phyloP scores from a whole-genome alignment of 2,113 vertebrate species.

The Notothenia rossii region DNA sequence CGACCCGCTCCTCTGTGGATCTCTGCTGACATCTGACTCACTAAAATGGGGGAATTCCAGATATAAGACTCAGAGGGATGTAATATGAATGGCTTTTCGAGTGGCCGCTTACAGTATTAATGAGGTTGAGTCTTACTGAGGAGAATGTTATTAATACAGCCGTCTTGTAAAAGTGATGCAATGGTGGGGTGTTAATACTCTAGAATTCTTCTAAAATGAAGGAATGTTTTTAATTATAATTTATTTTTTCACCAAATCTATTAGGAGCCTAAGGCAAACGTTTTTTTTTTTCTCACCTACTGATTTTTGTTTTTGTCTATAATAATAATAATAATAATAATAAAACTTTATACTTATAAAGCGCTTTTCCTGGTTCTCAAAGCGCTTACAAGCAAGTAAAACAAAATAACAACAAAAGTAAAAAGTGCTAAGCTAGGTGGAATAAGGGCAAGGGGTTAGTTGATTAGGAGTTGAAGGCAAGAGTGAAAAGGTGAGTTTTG shows the following conservation, averaged over 20 bases:
- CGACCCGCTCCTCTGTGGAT: slow-evolving; percentile 31
- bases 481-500: too few relatives aligned
- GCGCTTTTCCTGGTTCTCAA: too few relatives aligned
- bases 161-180: slow-evolving; percentile 65
- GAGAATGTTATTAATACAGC: slow-evolving; percentile 65
- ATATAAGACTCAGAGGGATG: slow-evolving; percentile 49
- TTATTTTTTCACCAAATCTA: not conserved
- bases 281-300: not conserved
- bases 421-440: too few relatives aligned
- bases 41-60: slow-evolving; percentile 23
- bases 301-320: not conserved
- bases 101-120: slow-evolving; percentile 72
- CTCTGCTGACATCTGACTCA: slow-evolving; percentile 45
- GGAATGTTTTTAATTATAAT: slow-evolving; percentile 11
- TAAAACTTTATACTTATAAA: too few relatives aligned
- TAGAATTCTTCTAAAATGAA: slow-evolving; percentile 9
- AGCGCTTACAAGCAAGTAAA: too few relatives aligned
- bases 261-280: not conserved
- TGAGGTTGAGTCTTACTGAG: slow-evolving; percentile 64
- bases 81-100: slow-evolving; percentile 78
- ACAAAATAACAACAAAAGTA: too few relatives aligned
- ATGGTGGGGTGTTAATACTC: slow-evolving; percentile 36
- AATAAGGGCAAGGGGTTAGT: too few relatives aligned
- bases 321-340: too few relatives aligned
- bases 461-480: too few relatives aligned